Evolutionary conservation across 2,797 vertebrate genomes (phyloP).

Genomic region (Cottoperca gobio): DNA sequence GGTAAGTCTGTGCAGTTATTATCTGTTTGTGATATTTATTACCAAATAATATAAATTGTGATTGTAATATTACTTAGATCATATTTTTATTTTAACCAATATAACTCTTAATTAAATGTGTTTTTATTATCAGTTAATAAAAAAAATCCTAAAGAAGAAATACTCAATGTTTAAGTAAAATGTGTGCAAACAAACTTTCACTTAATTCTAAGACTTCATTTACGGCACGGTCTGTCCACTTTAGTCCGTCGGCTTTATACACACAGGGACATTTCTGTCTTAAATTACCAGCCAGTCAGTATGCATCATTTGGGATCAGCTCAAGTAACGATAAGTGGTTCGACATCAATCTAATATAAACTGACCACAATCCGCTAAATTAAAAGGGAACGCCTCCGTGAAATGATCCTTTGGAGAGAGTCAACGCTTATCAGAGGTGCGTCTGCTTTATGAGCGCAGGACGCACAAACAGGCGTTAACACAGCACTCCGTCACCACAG

Average conservation of each 20-base stretch:
- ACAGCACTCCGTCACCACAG: constrained; percentile 41
- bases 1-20: not conserved
- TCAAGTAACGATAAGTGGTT: constrained; percentile 38
- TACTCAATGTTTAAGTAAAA: not conserved
- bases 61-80: not conserved
- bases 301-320: constrained; percentile 27
- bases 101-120: not conserved
- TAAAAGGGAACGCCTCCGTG: constrained; percentile 81
- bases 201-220: not conserved
- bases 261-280: not conserved
- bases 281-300: not conserved
- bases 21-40: not conserved
- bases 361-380: constrained; percentile 68
- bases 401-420: constrained; percentile 73
- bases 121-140: not conserved
- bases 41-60: not conserved
- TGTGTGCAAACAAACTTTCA: not conserved
- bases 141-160: not conserved
- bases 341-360: constrained; percentile 62
- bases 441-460: constrained; percentile 42
- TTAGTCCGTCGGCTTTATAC: not conserved
- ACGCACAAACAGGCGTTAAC: constrained; percentile 53
- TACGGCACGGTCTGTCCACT: not conserved
- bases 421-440: constrained; percentile 61
- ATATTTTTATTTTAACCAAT: not conserved